Evolutionary conservation across 37 sponge, comb jelly and placozoan genomes (phyloP).

Genomic region (Lycopodina hypogea): DNA sequence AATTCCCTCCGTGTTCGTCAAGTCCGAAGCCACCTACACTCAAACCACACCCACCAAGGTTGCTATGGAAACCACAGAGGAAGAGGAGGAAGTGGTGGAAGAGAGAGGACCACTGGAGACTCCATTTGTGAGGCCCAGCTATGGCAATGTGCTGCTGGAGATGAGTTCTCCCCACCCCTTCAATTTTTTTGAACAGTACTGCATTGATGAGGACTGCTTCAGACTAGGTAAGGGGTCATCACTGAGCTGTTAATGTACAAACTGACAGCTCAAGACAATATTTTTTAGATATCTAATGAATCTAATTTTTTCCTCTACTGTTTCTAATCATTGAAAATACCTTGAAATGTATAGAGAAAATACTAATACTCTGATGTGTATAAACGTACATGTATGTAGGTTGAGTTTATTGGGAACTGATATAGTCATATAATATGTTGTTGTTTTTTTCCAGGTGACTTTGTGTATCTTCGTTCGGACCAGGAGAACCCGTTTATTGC

Average conservation of each 20-base stretch:
- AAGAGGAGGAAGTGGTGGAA: constrained; percentile 37
- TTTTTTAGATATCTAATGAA: too few relatives aligned
- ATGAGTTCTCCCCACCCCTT: constrained; percentile 22
- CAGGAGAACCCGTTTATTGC: constrained; percentile 83
- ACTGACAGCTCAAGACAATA: too few relatives aligned
- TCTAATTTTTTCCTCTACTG: too few relatives aligned
- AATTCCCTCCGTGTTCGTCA: constrained; percentile 71
- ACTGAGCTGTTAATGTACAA: too few relatives aligned
- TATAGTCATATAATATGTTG: too few relatives aligned
- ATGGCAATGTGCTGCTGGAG: constrained; percentile 30
- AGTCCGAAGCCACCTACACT: neutral
- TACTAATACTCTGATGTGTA: neutral
- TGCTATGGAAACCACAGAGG: constrained; percentile 15
- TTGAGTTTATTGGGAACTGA: too few relatives aligned
- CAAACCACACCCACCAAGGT: neutral
- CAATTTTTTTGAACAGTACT: constrained; percentile 74
- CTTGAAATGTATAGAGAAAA: neutral
- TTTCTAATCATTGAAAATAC: too few relatives aligned
- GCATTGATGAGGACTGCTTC: constrained; percentile 70
- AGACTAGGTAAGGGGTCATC: constrained; percentile 43
- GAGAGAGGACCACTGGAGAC: neutral
- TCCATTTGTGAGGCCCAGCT: neutral
- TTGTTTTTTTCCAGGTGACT: constrained; percentile 73
- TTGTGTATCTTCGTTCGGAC: constrained; percentile 88
- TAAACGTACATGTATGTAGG: too few relatives aligned